These are phyloP conservation scores for Hyposmocoma kahamanoa DNA, from an alignment of 1,140 invertebrate species.

Conservation along the genomic window DNA sequence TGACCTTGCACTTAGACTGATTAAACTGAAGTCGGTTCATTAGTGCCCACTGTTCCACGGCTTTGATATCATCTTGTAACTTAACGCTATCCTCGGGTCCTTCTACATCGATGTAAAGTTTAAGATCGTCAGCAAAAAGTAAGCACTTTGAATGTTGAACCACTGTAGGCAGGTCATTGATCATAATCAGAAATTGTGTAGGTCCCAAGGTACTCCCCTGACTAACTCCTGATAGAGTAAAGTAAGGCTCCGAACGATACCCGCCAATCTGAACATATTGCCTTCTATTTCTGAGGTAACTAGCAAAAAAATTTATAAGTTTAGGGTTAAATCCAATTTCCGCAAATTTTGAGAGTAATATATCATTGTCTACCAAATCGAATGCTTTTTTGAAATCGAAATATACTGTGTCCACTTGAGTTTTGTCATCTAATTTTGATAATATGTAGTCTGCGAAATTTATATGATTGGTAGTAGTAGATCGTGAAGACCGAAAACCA, in stretches of 20 bases:
- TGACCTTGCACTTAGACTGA: neutral
- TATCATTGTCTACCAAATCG: neutral
- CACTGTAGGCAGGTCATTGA: neutral
- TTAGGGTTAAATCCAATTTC: neutral
- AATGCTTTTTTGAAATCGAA: constrained; percentile 1
- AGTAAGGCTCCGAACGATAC: neutral
- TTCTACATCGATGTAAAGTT: neutral
- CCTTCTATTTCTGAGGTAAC: neutral
- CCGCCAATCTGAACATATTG: neutral
- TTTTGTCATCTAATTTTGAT: neutral
- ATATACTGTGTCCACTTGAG: neutral
- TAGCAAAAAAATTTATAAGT: neutral
- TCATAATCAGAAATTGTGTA: neutral
- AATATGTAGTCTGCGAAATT: neutral
- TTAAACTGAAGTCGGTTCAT: neutral
- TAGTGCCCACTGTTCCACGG: neutral
- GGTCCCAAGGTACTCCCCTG: neutral
- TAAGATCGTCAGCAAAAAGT: constrained; percentile 1
- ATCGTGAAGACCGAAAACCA: neutral
- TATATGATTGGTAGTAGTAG: neutral
- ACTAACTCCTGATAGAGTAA: neutral
- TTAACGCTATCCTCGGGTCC: neutral
- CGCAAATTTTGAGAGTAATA: neutral
- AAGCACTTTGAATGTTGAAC: neutral
- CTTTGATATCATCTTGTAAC: neutral